Evolutionary conservation across 2,113 vertebrate genomes (phyloP).

Genomic region (Sminthopsis crassicaudata): DNA sequence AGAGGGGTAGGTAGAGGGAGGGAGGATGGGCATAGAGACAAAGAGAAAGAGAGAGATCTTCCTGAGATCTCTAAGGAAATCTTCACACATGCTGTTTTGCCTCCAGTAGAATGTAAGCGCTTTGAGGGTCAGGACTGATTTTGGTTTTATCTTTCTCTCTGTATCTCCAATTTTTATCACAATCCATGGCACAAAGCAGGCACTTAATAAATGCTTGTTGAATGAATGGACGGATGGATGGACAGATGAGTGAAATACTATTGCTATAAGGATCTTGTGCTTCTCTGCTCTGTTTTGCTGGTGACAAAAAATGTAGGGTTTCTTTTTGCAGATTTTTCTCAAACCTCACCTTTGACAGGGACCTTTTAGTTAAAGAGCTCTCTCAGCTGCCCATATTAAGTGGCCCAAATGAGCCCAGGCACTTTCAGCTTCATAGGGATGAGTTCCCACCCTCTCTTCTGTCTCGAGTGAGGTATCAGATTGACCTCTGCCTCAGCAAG

Average conservation of each 20-base stretch:
- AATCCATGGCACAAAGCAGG: neutral
- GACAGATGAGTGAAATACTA: neutral
- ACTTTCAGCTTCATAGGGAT: conserved; percentile 24
- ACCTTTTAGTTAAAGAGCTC: conserved; percentile 48
- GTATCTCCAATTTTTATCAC: neutral
- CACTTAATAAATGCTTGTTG: neutral
- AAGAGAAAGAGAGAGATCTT: neutral
- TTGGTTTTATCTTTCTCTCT: neutral
- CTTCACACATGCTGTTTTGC: neutral
- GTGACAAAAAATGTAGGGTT: neutral
- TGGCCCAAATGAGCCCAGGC: conserved; percentile 34
- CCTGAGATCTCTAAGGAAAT: neutral
- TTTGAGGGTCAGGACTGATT: neutral
- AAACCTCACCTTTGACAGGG: conserved; percentile 37
- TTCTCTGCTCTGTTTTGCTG: neutral
- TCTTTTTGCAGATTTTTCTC: neutral
- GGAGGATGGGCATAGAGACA: too few relatives aligned
- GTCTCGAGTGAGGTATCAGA: conserved; percentile 56
- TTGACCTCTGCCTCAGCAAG: conserved; percentile 53
- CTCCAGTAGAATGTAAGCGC: neutral
- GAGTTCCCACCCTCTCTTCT: neutral
- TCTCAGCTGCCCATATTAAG: conserved; percentile 45
- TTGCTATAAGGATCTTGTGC: neutral
- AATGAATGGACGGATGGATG: neutral
- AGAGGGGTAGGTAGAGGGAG: fast-evolving